phyloP scores from a whole-genome alignment of 1,140 invertebrate species.

The Drosophila teissieri region DNA sequence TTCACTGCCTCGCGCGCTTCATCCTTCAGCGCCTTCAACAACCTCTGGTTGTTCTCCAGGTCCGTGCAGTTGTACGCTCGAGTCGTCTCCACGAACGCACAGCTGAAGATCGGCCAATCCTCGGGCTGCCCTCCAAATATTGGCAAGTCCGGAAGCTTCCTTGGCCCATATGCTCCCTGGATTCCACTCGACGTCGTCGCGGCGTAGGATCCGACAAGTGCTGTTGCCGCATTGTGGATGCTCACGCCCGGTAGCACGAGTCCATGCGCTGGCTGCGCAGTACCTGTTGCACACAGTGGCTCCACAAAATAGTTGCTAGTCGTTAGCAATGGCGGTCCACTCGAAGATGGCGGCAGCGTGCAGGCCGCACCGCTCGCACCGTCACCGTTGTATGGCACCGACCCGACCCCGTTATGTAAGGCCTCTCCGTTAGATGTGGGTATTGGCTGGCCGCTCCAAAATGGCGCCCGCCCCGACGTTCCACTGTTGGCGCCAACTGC shows the following conservation, averaged over 20 bases:
- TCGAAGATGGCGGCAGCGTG: background rate
- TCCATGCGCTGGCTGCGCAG: background rate
- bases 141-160: background rate
- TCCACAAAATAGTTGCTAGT: background rate
- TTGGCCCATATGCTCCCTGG: background rate
- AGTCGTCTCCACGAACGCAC: background rate
- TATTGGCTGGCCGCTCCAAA: too few relatives aligned
- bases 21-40: background rate
- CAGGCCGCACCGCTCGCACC: too few relatives aligned
- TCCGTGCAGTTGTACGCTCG: background rate
- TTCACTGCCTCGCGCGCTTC: conserved; percentile 1
- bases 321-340: background rate
- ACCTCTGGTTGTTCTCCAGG: background rate
- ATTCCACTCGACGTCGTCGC: background rate
- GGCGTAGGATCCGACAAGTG: background rate
- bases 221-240: background rate
- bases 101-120: background rate
- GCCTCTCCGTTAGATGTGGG: too few relatives aligned
- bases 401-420: too few relatives aligned
- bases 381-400: too few relatives aligned
- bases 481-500: too few relatives aligned
- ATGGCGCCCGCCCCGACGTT: background rate
- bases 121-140: background rate
- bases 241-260: background rate
- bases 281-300: background rate